Percentiles rank a stretch among this genome's conserved stretches.
These are phyloP conservation scores for Noctua janthe DNA, from an alignment of 2,888 invertebrate species.

Conservation along the genomic window DNA sequence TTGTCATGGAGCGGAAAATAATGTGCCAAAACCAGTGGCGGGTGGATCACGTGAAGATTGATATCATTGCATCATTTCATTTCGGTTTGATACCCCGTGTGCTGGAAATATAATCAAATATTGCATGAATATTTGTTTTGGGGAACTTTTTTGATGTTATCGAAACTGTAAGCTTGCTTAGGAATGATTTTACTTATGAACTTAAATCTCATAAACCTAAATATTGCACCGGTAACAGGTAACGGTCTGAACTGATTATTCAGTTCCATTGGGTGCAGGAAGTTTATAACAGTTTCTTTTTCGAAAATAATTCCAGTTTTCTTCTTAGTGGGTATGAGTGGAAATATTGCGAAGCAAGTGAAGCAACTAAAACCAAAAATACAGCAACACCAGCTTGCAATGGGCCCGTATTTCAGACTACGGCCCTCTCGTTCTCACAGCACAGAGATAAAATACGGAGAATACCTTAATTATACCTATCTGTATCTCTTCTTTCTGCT, in stretches of 20 bases:
- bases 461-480: too few relatives aligned
- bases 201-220: neutral
- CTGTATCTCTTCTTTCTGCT: too few relatives aligned
- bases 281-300: neutral
- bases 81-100: neutral
- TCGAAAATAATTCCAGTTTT: neutral
- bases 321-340: neutral
- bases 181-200: neutral
- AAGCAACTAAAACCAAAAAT: neutral
- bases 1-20: neutral
- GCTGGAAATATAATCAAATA: conserved; percentile 12
- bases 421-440: too few relatives aligned
- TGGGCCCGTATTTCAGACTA: too few relatives aligned
- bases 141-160: neutral
- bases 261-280: neutral
- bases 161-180: neutral
- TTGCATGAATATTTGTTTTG: conserved; percentile 16
- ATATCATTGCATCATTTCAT: conserved; percentile 35
- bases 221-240: neutral
- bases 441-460: too few relatives aligned
- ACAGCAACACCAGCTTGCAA: too few relatives aligned
- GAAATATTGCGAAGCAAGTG: neutral
- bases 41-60: neutral
- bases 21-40: conserved; percentile 7
- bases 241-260: conserved; percentile 3